Evolutionary conservation across 2,113 vertebrate species (phyloP).

Genomic region (Nibea coibor): DNA sequence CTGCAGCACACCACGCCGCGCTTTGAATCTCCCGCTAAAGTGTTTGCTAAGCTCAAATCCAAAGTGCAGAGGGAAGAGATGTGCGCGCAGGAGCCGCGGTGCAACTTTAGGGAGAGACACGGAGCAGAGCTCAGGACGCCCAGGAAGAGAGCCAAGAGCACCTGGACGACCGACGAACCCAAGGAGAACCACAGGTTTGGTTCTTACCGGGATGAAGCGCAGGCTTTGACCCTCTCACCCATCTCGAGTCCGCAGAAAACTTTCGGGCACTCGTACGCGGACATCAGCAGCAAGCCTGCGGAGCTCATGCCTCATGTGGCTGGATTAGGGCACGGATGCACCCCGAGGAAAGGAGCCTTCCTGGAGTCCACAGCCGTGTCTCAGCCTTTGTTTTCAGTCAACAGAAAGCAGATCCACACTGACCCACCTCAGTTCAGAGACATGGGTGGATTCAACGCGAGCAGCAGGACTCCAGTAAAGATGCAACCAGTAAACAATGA

Average conservation of each 20-base stretch:
- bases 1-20: neutral
- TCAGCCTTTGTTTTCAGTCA: neutral
- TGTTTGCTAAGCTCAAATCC: conserved; percentile 82
- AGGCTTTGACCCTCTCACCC: conserved; percentile 77
- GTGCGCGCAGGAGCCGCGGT: neutral
- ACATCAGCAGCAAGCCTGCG: neutral
- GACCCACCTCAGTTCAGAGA: neutral
- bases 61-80: conserved; percentile 64
- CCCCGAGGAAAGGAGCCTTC: conserved; percentile 1
- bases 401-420: neutral
- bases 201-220: conserved; percentile 34
- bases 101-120: neutral
- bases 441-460: neutral
- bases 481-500: neutral
- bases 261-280: neutral
- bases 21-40: conserved; percentile 79
- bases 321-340: neutral
- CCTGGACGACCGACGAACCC: neutral
- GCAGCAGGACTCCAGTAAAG: conserved; percentile 31
- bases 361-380: conserved; percentile 45
- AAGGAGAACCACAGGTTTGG: neutral
- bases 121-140: neutral
- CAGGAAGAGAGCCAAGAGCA: conserved; percentile 5
- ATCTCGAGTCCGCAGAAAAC: conserved; percentile 61
- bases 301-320: neutral